Evolutionary conservation across 2,888 invertebrate species (phyloP), one percentile per base, ranked within the genome.

Genomic region (Acanthosoma haemorrhoidale): DNA sequence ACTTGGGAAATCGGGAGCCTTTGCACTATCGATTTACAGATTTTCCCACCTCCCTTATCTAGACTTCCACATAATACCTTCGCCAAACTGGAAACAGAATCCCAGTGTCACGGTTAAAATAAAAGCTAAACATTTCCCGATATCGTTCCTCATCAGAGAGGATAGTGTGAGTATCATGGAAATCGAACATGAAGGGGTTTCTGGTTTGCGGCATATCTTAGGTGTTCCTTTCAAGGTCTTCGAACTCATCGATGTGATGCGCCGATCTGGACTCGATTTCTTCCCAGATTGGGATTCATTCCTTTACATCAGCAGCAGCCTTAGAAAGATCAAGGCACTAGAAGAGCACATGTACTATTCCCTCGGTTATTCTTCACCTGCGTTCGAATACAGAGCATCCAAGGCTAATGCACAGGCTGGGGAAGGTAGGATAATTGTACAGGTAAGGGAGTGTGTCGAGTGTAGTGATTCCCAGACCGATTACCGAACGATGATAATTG

Each of bases 231-330:
- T 64, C 31, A 31, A 15, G 13, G 21, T 67, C 25, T 31, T 51
- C 8, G 25, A 67, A 13, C 36, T 67, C 1, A 51, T 67, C 3
- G 43, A 9, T 29, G 36, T 15, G 16, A 43, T 67, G 43, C 36
- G 32, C 13, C n/a, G 15, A 6, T 32, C 34, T 9, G 39, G 29
- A 21, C 11, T 51, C 11, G 67, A 67, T 15, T 16, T 67, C 11
- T 67, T 67, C 15, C 67, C 67, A 3, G 67, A 57, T 4, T 67
- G 67, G 67, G 67, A 67, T 39, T 11, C 34, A 3, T 67, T 67
- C 34, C 32, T 57, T 13, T 67, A 67, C 15, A 21, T 36, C 8
- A 34, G n/a, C 16, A 29, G 0, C 18, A n/a, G 51, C 2, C 4
- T 51, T 8, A 32, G 18, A 13, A 67, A 67, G n/a, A 32, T 29